Evolutionary conservation across 2,888 invertebrate genomes (phyloP), one percentile per base, ranked within the genome.

Genomic region (Folsomia manolachei): DNA sequence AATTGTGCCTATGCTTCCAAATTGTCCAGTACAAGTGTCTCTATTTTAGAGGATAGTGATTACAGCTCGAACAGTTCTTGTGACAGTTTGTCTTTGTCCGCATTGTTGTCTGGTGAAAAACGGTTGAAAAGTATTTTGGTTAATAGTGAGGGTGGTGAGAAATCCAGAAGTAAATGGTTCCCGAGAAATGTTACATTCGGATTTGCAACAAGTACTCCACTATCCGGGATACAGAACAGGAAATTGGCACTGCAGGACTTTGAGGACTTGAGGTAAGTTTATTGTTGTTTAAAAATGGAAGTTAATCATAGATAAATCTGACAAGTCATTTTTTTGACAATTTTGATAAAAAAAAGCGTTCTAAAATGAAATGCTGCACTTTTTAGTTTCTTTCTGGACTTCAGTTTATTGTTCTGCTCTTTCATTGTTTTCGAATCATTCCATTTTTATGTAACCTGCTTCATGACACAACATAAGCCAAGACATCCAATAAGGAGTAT

Each of bases 261-360:
- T 56, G 56, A 56, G n/a, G 56, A 56, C n/a, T 14, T 56, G n/a
- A 56, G 56, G 56, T 56, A n/a, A 56, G 39, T 9, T 39, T 39
- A n/a, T n/a, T n/a, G n/a, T n/a, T n/a, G n/a, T n/a, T n/a, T n/a
- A n/a, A n/a, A n/a, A n/a, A n/a, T n/a, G n/a, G n/a, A n/a, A n/a
- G n/a, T n/a, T n/a, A n/a, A n/a, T n/a, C n/a, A n/a, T n/a, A n/a
- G n/a, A n/a, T n/a, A n/a, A n/a, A n/a, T 39, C 39, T 39, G 39
- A 39, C 39, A 9, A 39, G 14, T 39, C 14, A 39, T 39, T 4
- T 14, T 14, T 39, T n/a, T n/a, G n/a, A n/a, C n/a, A n/a, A n/a
- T n/a, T n/a, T n/a, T n/a, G n/a, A n/a, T n/a, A n/a, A n/a, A n/a
- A n/a, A n/a, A n/a, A n/a, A n/a, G n/a, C n/a, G n/a, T n/a, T n/a